phyloP scores from a whole-genome alignment of 2,797 vertebrate species.

The Phrynocephalus forsythii region DNA sequence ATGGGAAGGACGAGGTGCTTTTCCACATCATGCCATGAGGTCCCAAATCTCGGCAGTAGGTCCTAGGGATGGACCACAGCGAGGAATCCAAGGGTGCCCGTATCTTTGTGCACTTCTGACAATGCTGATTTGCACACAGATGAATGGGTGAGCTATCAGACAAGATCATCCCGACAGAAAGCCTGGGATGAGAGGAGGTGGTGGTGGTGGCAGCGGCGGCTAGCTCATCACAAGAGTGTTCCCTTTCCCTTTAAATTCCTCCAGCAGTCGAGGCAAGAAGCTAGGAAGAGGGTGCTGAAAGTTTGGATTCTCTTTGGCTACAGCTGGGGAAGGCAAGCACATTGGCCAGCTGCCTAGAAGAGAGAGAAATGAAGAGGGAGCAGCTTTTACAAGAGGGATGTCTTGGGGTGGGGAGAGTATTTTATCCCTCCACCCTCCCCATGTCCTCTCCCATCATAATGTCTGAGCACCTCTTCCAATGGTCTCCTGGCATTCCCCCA shows the following conservation, averaged over 20 bases:
- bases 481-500: neutral
- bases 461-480: conserved; percentile 5
- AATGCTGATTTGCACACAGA: too few relatives aligned
- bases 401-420: neutral
- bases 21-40: too few relatives aligned
- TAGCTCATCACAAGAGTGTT: neutral
- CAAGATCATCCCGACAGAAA: neutral
- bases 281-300: neutral
- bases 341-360: neutral
- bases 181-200: too few relatives aligned
- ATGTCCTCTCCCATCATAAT: neutral
- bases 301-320: neutral
- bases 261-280: neutral
- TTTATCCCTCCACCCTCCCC: conserved; percentile 13
- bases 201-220: neutral
- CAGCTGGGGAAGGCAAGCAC: neutral
- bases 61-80: too few relatives aligned
- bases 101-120: too few relatives aligned
- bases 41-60: too few relatives aligned
- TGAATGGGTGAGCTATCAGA: neutral
- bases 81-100: too few relatives aligned
- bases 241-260: neutral
- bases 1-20: too few relatives aligned
- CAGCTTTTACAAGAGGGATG: neutral
- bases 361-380: neutral